A percentile compares a stretch with the other conserved stretches of the same genome.
Conservation (phyloP, 2,113 vertebrate species). For the Bambusicola thoracicus region DNA sequence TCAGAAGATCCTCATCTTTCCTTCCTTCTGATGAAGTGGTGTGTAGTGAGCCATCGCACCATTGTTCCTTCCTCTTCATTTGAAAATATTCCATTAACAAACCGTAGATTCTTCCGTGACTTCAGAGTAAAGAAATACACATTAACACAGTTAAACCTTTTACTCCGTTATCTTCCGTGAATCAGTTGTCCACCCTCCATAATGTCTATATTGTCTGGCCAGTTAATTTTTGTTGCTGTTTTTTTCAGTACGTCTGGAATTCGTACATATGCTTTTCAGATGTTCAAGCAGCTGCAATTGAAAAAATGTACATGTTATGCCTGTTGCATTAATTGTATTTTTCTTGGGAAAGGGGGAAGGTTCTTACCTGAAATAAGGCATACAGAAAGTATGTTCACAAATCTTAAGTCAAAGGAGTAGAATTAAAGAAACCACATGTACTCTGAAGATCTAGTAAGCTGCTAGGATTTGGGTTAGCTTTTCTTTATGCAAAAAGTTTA, state of each 20-base stretch:
- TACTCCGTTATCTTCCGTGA: neutral
- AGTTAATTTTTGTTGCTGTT: neutral
- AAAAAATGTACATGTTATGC: neutral
- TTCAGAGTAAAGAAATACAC: neutral
- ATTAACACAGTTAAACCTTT: neutral
- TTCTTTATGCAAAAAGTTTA: neutral
- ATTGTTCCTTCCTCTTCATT: neutral
- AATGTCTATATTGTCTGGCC: neutral
- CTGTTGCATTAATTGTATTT: neutral
- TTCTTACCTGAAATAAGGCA: neutral
- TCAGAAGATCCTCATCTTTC: neutral
- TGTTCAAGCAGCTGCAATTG: neutral
- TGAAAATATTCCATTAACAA: neutral
- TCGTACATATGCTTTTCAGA: neutral
- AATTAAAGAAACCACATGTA: conserved; percentile 54
- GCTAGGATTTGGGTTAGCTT: neutral
- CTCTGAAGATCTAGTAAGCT: conserved; percentile 71
- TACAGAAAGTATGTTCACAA: neutral
- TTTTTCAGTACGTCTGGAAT: neutral
- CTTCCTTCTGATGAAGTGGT: neutral
- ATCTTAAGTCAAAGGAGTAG: neutral
- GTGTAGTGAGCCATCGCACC: neutral
- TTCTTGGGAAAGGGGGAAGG: neutral
- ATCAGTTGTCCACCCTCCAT: neutral
- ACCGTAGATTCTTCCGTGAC: neutral